These are phyloP conservation scores for Rhabdornis inornatus DNA, from an alignment of 2,113 vertebrate genomes.

Conservation along the genomic window DNA sequence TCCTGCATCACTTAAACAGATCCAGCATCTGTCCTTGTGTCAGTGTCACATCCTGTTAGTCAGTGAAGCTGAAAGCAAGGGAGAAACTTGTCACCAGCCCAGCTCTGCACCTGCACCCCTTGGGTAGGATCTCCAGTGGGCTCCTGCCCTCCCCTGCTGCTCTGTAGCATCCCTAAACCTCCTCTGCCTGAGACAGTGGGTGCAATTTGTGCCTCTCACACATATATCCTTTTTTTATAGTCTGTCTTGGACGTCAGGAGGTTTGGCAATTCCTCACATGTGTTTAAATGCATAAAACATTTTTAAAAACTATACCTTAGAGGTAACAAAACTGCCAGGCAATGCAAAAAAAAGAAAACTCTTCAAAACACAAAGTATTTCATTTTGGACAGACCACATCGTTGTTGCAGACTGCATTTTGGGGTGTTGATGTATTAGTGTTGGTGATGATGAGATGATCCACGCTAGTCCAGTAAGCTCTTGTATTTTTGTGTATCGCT, in stretches of 20 bases:
- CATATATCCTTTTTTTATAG: accelerated
- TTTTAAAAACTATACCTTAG: accelerated
- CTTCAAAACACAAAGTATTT: not conserved
- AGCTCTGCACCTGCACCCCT: not conserved
- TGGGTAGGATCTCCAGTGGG: accelerated
- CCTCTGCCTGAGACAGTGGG: not conserved
- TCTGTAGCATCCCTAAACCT: not conserved
- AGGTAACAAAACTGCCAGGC: accelerated
- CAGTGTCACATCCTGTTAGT: accelerated
- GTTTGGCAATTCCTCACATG: not conserved
- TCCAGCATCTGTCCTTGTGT: not conserved
- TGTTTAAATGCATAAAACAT: not conserved
- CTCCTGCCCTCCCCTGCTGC: not conserved
- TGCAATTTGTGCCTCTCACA: not conserved
- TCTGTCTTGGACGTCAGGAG: not conserved
- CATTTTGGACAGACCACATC: not conserved
- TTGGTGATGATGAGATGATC: not conserved
- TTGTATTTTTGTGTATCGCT: accelerated
- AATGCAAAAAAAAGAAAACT: not conserved
- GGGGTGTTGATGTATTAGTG: not conserved
- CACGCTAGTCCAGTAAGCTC: not conserved
- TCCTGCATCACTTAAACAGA: not conserved
- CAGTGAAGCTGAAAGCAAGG: not conserved
- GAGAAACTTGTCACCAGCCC: not conserved
- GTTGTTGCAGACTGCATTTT: not conserved